Evolutionary conservation across 2,888 invertebrate genomes (phyloP).

Genomic region (Hypsopygia costalis): DNA sequence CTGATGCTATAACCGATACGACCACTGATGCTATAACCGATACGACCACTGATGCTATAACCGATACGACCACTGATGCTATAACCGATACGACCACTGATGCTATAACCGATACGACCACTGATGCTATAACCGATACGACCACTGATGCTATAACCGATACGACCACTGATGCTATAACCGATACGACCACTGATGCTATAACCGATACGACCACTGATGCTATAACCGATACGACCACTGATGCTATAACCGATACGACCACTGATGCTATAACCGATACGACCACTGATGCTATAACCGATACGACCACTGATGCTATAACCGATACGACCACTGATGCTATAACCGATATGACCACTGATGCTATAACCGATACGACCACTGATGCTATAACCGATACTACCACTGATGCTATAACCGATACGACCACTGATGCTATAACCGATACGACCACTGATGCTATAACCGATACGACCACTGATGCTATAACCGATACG

Average conservation of each 20-base stretch:
- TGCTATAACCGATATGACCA: background rate
- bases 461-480: background rate
- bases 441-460: background rate
- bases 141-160: conserved; percentile 3
- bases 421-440: background rate
- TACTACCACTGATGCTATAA: background rate
- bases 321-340: background rate
- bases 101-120: conserved; percentile 1
- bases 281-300: background rate
- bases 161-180: background rate
- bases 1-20: conserved; percentile 3
- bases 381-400: background rate
- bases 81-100: conserved; percentile 3
- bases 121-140: conserved; percentile 3
- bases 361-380: background rate
- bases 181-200: background rate
- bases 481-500: background rate
- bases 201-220: background rate
- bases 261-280: background rate
- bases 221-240: background rate
- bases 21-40: background rate
- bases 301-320: background rate
- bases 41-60: background rate
- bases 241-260: background rate
- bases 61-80: background rate